Base-by-base conservation (phyloP, 2,113 vertebrate species). In the Sinocyclocheilus grahami region DNA sequence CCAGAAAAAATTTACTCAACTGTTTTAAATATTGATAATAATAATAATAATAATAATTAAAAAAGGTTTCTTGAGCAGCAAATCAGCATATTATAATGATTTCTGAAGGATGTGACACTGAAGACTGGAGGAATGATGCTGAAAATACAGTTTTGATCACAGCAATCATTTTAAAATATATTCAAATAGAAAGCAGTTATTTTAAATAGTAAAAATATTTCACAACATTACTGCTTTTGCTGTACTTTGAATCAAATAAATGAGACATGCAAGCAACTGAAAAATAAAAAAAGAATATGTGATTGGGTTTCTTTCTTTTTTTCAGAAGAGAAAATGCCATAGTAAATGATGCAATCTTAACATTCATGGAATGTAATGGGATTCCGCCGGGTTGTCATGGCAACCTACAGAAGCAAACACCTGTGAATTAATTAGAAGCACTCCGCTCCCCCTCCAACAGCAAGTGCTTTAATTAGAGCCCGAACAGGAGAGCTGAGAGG, bases 391-490 rank as follows among this genome's bases (percentile, higher is more conserved):
- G 86, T 90, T 76, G 88, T 74, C 88, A 88, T 85, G 89, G 86
- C 46, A 74, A 90, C 86, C 11, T 16, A 80, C 27, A 46, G 89
- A 81, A 80, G 81, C 63, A 85, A 88, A 90, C 88, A 90, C 85
- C 82, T 88, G 87, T 85, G 86, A 80, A 87, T 80, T 42, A 80
- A 87, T 80, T 42, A 85, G 79, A 84, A 55, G 33, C 9, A 33
- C 81, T 85, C 22, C 10, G 14, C 14, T 14, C 76, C 62, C 84
- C 78, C 78, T 67, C 39, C 79, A 77, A 65, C 76, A 82, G 86
- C 78, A 83, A 88, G 60, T 72, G 78, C 75, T 88, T 90, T 88
- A 89, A 90, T 89, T 87, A 89, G 79, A 89, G 82, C 48, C 30
- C 48, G 82, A 87, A 78, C 42, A 39, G 60, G 84, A 84, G 69